Percentiles rank a stretch among this genome's conserved stretches.
These are phyloP conservation scores for Betta splendens DNA, from an alignment of 2,797 vertebrate species.

Conservation along the genomic window DNA sequence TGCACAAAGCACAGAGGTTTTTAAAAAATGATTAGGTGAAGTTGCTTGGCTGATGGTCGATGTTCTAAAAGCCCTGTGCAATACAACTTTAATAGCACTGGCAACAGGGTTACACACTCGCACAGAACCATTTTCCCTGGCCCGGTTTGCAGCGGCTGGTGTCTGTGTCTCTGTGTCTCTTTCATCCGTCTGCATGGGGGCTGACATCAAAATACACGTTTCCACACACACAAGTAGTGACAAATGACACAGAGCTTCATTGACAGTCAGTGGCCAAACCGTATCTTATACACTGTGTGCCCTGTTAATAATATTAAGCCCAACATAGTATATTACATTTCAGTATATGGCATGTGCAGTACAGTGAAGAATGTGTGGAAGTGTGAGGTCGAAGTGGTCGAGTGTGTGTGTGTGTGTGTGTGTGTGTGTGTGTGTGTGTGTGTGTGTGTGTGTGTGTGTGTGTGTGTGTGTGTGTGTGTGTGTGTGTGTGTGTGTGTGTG, in stretches of 20 bases:
- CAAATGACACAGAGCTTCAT: slow-evolving; percentile 53
- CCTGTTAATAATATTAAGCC: slow-evolving; percentile 52
- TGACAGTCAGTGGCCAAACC: slow-evolving; percentile 9
- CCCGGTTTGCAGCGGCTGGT: slow-evolving; percentile 61
- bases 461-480: too few species aligned
- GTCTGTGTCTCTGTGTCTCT: slow-evolving; percentile 51
- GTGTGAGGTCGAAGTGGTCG: slow-evolving; percentile 16
- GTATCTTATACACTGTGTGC: slow-evolving; percentile 32
- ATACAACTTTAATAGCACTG: slow-evolving; percentile 76
- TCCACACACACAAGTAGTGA: slow-evolving; percentile 67
- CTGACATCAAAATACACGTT: slow-evolving; percentile 44
- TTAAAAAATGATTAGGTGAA: slow-evolving; percentile 76
- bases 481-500: too few species aligned
- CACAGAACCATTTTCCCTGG: slow-evolving; percentile 44
- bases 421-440: too few species aligned
- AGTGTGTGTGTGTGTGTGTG: slow-evolving; percentile 13
- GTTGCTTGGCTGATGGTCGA: slow-evolving; percentile 70
- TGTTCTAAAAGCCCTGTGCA: slow-evolving; percentile 73
- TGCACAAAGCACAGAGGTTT: slow-evolving; percentile 73
- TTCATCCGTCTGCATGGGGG: slow-evolving; percentile 50
- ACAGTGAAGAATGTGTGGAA: slow-evolving; percentile 3
- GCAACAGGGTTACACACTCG: slow-evolving; percentile 59
- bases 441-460: slow-evolving; percentile 13
- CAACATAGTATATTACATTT: slow-evolving; percentile 36
- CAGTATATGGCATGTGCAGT: slow-evolving; percentile 19